Conservation (phyloP, 2,888 invertebrate genomes). For the Anaspis maculata region DNA sequence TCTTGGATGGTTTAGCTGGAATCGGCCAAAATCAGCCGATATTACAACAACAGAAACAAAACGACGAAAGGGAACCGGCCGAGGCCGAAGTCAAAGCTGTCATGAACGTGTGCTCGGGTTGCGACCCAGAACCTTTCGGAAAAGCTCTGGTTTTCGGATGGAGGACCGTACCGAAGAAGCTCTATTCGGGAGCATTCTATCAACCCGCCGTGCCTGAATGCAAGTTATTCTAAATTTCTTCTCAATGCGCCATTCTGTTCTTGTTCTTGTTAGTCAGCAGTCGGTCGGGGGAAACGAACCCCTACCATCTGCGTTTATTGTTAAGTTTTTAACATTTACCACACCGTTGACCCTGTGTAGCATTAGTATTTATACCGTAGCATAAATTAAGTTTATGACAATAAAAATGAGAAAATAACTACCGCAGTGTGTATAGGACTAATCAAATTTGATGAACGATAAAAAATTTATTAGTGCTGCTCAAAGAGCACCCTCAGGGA, state of each 20-base stretch:
- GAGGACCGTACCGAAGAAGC: slow-evolving; percentile 64
- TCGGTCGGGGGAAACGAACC: not conserved
- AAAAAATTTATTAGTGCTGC: no score
- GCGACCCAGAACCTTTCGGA: slow-evolving; percentile 68
- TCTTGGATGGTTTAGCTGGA: slow-evolving; percentile 58
- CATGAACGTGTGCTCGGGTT: slow-evolving; percentile 69
- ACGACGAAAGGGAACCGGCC: slow-evolving; percentile 70
- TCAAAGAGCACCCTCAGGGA: no score
- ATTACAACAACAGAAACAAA: slow-evolving; percentile 49
- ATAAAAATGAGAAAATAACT: no score
- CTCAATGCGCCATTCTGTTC: slow-evolving; percentile 3
- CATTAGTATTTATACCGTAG: no score
- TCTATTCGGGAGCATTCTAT: slow-evolving; percentile 64
- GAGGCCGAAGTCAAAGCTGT: slow-evolving; percentile 76
- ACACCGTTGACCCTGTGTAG: no score
- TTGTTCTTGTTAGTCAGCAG: not conserved
- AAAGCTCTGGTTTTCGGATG: slow-evolving; percentile 72
- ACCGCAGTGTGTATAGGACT: no score
- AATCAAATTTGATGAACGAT: no score
- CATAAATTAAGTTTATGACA: no score
- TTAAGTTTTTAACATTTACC: slow-evolving; percentile 8
- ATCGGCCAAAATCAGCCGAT: slow-evolving; percentile 58
- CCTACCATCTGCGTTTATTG: slow-evolving; percentile 3
- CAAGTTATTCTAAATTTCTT: slow-evolving; percentile 24
- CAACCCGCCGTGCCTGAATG: slow-evolving; percentile 59